These are phyloP conservation scores for Pangasius krempfi DNA, from an alignment of 2,797 vertebrate species.

Conservation along the genomic window DNA sequence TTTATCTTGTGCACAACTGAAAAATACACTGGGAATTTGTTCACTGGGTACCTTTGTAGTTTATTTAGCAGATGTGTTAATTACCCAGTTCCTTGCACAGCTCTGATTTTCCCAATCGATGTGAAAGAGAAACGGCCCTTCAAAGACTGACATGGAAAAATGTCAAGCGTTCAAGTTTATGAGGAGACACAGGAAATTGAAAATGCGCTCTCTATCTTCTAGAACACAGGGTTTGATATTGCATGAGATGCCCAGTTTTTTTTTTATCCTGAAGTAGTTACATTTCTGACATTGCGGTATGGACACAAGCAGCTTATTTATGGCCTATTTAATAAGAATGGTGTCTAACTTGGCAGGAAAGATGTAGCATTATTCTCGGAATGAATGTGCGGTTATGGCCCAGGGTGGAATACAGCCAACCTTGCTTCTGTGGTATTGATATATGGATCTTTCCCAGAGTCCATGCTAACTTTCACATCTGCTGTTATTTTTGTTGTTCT, in stretches of 20 bases:
- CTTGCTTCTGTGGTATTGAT: slow-evolving; percentile 50
- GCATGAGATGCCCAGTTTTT: slow-evolving; percentile 54
- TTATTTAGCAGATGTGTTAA: slow-evolving; percentile 60
- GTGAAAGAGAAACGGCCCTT: slow-evolving; percentile 59
- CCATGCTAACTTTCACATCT: slow-evolving; percentile 59
- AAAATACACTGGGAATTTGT: not conserved
- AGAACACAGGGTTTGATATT: slow-evolving; percentile 59
- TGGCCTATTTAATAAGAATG: slow-evolving; percentile 57
- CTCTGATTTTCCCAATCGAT: slow-evolving; percentile 58
- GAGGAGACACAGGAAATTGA: slow-evolving; percentile 58
- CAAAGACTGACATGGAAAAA: slow-evolving; percentile 64
- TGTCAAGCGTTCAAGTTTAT: slow-evolving; percentile 68
- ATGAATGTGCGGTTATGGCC: slow-evolving; percentile 22
- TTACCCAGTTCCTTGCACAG: slow-evolving; percentile 56
- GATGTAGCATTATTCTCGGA: slow-evolving; percentile 37
- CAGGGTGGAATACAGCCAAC: slow-evolving; percentile 11
- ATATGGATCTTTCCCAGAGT: slow-evolving; percentile 61
- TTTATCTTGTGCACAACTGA: not conserved
- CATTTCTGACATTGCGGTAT: slow-evolving; percentile 60
- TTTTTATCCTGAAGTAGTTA: slow-evolving; percentile 68
- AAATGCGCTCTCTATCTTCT: slow-evolving; percentile 58
- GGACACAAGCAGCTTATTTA: slow-evolving; percentile 61
- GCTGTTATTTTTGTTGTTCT: slow-evolving; percentile 54
- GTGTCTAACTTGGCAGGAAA: slow-evolving; percentile 56
- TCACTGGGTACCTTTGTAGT: slow-evolving; percentile 37